phyloP scores from a whole-genome alignment of 1,140 invertebrate species.

The Calliphora vicina region DNA sequence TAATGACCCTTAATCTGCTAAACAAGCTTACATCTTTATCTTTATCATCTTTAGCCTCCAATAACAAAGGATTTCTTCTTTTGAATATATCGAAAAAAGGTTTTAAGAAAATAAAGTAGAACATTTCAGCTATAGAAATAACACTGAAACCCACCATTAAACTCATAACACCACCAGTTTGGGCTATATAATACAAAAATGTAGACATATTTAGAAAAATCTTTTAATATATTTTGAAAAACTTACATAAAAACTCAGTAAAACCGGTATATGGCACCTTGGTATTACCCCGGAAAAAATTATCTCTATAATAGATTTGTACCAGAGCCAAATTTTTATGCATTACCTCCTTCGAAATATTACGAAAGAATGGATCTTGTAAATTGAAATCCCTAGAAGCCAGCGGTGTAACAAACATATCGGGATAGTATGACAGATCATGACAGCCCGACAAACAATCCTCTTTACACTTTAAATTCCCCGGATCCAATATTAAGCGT shows the following conservation, averaged over 20 bases:
- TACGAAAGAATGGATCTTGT: constrained; percentile 43
- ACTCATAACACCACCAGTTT: constrained; percentile 81
- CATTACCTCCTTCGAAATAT: constrained; percentile 46
- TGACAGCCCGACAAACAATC: constrained; percentile 74
- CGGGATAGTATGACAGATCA: constrained; percentile 72
- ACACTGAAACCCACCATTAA: constrained; percentile 83
- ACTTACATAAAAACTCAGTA: constrained; percentile 76
- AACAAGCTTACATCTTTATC: too few relatives aligned
- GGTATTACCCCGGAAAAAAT: constrained; percentile 72
- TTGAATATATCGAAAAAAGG: constrained; percentile 56
- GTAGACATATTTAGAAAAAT: too few relatives aligned
- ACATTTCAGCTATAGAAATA: constrained; percentile 75
- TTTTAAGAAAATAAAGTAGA: constrained; percentile 71
- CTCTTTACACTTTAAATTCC: constrained; percentile 46
- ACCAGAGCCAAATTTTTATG: constrained; percentile 71
- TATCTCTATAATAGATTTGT: constrained; percentile 75
- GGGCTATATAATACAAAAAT: constrained; percentile 73
- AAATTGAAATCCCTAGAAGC: constrained; percentile 31
- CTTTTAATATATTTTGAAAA: not conserved
- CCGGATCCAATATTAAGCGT: constrained; percentile 35
- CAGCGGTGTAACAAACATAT: constrained; percentile 65
- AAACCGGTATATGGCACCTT: constrained; percentile 78
- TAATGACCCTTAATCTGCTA: not conserved
- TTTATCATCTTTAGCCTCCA: too few relatives aligned
- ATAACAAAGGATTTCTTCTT: not conserved